Conservation (phyloP, 2,797 vertebrate genomes). For the Helarctos malayanus region DNA sequence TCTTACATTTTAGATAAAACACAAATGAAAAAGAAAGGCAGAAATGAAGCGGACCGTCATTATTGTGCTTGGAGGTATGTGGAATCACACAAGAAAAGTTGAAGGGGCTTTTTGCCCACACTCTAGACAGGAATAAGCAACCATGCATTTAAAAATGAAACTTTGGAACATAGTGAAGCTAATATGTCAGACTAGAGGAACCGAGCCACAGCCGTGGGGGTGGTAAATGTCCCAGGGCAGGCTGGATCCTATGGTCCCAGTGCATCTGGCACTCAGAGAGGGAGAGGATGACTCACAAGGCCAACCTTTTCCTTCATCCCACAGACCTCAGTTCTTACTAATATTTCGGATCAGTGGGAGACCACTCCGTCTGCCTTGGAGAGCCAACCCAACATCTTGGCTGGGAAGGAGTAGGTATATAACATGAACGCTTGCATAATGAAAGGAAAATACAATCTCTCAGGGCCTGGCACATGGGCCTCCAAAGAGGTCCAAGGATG, state of each 20-base stretch:
- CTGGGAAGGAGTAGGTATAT: neutral
- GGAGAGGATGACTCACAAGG: neutral
- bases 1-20: neutral
- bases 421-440: constrained; percentile 18
- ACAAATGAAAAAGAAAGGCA: constrained; percentile 8
- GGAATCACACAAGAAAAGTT: neutral
- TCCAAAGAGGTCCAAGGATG: constrained; percentile 25
- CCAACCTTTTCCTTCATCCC: neutral
- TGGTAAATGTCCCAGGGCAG: neutral
- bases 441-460: constrained; percentile 33
- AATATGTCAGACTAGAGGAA: neutral
- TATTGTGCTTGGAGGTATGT: neutral
- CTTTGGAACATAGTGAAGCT: neutral
- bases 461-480: neutral
- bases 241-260: neutral
- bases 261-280: neutral
- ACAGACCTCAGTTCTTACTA: neutral
- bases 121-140: neutral
- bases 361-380: neutral
- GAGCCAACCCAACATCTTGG: neutral
- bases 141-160: neutral
- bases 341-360: neutral
- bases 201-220: neutral
- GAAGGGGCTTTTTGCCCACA: neutral
- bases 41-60: neutral